Percentiles rank a stretch among this genome's conserved stretches.
These are phyloP conservation scores for Spea hammondii DNA, from an alignment of 2,797 vertebrate genomes.

Conservation along the genomic window DNA sequence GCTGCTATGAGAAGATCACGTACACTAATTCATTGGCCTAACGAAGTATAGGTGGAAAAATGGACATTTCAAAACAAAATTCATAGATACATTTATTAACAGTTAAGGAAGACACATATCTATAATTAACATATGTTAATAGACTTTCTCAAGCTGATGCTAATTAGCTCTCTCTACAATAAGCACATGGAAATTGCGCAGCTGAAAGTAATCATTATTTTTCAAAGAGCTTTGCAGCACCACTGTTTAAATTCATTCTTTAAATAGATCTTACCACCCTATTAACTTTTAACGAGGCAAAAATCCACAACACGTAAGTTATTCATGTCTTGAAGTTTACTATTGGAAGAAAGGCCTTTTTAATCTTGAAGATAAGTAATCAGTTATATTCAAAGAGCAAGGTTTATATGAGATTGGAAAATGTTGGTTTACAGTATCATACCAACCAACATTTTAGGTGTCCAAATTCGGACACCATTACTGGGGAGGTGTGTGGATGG, in stretches of 20 bases:
- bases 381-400: not conserved
- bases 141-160: conserved; percentile 22
- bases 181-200: conserved; percentile 24
- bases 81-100: conserved; percentile 33
- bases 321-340: conserved; percentile 1
- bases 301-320: conserved; percentile 35
- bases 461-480: too few species aligned
- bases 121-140: conserved; percentile 40
- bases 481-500: too few species aligned
- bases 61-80: conserved; percentile 21
- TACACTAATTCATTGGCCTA: conserved; percentile 16
- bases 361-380: conserved; percentile 12
- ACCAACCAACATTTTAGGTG: not conserved
- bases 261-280: conserved; percentile 33
- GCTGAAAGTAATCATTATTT: conserved; percentile 41
- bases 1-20: conserved; percentile 11
- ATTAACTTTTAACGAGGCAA: conserved; percentile 34
- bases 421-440: not conserved
- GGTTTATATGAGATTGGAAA: not conserved
- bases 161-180: conserved; percentile 38
- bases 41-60: conserved; percentile 18
- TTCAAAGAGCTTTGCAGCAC: conserved; percentile 3
- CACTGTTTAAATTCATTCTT: conserved; percentile 27
- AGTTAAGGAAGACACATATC: conserved; percentile 30
- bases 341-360: conserved; percentile 1